Conservation (phyloP, 2,113 vertebrate genomes). For the Sminthopsis crassicaudata region DNA sequence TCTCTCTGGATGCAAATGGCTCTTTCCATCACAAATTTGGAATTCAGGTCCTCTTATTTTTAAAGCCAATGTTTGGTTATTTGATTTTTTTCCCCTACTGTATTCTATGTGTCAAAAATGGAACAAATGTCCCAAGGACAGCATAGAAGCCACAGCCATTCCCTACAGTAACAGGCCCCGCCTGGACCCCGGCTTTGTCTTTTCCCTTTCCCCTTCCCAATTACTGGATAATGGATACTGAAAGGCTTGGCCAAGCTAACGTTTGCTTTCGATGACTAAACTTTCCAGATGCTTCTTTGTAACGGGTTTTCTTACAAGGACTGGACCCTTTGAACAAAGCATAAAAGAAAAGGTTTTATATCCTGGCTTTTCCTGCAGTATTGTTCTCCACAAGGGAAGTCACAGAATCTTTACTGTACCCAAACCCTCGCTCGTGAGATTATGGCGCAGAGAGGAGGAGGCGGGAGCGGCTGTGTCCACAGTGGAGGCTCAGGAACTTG, state of each 20-base stretch:
- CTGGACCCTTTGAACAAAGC: conserved; percentile 1
- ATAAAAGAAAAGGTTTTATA: not conserved
- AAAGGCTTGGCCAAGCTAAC: not conserved
- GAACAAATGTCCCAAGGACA: not conserved
- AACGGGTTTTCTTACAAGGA: not conserved
- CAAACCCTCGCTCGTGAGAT: not conserved
- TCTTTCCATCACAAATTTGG: too few species aligned
- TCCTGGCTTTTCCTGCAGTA: not conserved
- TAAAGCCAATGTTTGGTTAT: not conserved
- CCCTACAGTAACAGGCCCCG: not conserved
- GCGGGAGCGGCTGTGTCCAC: not conserved
- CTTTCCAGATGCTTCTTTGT: not conserved
- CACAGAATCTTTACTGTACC: not conserved
- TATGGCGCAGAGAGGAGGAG: not conserved
- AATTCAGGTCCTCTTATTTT: not conserved
- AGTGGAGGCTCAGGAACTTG: not conserved
- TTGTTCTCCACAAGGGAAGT: not conserved
- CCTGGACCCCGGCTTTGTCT: not conserved
- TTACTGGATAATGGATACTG: not conserved
- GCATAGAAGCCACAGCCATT: not conserved
- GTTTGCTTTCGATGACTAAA: not conserved
- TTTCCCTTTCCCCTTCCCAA: not conserved
- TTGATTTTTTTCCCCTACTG: not conserved
- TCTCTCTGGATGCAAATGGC: too few species aligned
- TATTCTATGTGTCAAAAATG: not conserved